Percentiles rank a stretch among this genome's conserved stretches.
Evolutionary conservation across 2,113 vertebrate species (phyloP).

Genomic region (Pavo muticus): DNA sequence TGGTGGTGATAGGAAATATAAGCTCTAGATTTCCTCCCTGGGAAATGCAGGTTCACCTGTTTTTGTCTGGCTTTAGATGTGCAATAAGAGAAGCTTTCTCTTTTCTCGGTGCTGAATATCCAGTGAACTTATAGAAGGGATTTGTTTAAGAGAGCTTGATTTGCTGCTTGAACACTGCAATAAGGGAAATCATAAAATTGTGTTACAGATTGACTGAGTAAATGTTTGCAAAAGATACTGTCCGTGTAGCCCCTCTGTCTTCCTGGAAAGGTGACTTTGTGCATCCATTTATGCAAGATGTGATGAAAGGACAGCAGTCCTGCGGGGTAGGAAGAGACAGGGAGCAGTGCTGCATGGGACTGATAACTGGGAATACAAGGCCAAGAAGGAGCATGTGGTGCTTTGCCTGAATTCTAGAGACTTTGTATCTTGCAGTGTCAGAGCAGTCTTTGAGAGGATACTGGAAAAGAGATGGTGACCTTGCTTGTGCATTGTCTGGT

Average conservation of each 20-base stretch:
- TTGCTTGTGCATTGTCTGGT: background rate
- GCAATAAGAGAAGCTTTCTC: constrained; percentile 31
- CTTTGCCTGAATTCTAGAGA: background rate
- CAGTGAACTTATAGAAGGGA: background rate
- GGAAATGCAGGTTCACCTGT: constrained; percentile 4
- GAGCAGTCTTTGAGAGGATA: background rate
- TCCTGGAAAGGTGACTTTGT: background rate
- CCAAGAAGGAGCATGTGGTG: background rate
- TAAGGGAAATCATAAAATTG: background rate
- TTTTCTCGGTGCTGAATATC: background rate
- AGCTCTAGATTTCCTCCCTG: constrained; percentile 39
- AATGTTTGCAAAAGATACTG: background rate
- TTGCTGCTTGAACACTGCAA: constrained; percentile 18
- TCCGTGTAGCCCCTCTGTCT: background rate
- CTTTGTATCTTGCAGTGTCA: background rate
- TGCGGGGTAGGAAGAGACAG: background rate
- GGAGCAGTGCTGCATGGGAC: background rate
- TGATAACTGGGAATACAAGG: background rate
- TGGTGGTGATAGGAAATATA: constrained; percentile 11
- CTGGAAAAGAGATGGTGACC: background rate
- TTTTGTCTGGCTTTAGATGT: background rate
- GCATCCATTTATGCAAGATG: background rate
- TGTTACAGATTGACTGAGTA: constrained; percentile 4
- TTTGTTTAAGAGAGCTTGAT: background rate
- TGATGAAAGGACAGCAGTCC: background rate